Evolutionary conservation across 2,113 vertebrate genomes (phyloP).

Genomic region (Ciconia maguari): DNA sequence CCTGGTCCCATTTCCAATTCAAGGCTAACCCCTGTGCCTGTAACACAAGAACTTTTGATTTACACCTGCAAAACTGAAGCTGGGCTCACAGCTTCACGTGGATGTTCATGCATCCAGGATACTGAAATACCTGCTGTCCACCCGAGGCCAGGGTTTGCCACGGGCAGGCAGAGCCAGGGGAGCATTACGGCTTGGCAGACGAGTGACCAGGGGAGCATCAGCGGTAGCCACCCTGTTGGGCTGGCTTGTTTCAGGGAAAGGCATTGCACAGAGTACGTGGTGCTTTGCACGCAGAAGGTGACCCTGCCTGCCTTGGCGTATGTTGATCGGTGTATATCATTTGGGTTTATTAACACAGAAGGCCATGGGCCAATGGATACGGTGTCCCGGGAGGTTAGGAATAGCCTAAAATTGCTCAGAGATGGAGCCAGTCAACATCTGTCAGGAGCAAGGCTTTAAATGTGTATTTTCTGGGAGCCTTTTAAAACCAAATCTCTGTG

Average conservation of each 20-base stretch:
- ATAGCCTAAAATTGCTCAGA: neutral
- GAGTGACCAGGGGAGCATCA: neutral
- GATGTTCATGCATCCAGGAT: neutral
- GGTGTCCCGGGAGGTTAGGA: neutral
- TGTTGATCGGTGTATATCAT: accelerated
- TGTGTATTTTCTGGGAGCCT: neutral
- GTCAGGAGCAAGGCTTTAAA: neutral
- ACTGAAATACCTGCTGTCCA: neutral
- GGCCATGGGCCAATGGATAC: neutral
- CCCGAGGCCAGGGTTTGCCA: neutral
- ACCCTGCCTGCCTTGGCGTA: neutral
- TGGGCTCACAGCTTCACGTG: neutral
- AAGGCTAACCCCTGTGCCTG: neutral
- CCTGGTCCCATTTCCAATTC: neutral
- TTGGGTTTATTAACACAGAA: neutral
- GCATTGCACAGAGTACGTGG: too few relatives aligned
- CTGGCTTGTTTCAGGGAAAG: neutral
- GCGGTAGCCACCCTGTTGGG: neutral
- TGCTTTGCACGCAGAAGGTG: neutral
- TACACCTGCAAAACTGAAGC: neutral
- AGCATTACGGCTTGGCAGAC: neutral
- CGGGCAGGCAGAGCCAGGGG: neutral
- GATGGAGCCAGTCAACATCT: neutral
- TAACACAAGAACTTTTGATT: neutral
- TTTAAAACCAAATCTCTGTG: neutral